Evolutionary conservation across 2,888 invertebrate genomes (phyloP).

Genomic region (Diabrotica balteata): DNA sequence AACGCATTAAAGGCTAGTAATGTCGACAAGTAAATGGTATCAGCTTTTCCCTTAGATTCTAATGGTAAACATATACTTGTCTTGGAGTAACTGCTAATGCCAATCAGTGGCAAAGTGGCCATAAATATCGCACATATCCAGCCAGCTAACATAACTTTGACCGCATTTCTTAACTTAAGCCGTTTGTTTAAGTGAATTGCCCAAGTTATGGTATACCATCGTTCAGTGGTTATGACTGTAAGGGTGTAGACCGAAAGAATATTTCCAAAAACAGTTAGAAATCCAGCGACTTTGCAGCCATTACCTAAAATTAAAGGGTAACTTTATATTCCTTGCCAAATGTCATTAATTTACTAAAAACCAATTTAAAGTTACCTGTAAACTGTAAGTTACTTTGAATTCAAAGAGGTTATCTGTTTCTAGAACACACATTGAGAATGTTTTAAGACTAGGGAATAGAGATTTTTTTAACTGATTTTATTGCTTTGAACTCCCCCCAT

Average conservation of each 20-base stretch:
- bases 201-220: slow-evolving; percentile 68
- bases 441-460: too few species aligned
- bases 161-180: slow-evolving; percentile 65
- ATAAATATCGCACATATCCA: slow-evolving; percentile 67
- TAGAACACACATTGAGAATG: too few species aligned
- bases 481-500: too few species aligned
- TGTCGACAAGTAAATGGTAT: slow-evolving; percentile 65
- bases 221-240: slow-evolving; percentile 70
- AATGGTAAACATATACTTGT: slow-evolving; percentile 75
- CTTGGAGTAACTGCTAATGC: slow-evolving; percentile 70
- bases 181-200: slow-evolving; percentile 69
- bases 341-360: too few species aligned
- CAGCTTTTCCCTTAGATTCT: slow-evolving; percentile 63
- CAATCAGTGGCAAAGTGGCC: slow-evolving; percentile 69
- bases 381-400: too few species aligned
- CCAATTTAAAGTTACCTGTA: too few species aligned
- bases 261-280: slow-evolving; percentile 70
- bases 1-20: slow-evolving; percentile 68
- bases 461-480: too few species aligned
- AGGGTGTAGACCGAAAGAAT: slow-evolving; percentile 72
- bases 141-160: slow-evolving; percentile 66
- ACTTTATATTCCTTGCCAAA: not conserved
- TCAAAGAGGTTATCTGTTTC: too few species aligned
- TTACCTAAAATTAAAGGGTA: slow-evolving; percentile 55
- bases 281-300: slow-evolving; percentile 71